Evolutionary conservation across 2,797 vertebrate species (phyloP).

Genomic region (Morelia viridis): DNA sequence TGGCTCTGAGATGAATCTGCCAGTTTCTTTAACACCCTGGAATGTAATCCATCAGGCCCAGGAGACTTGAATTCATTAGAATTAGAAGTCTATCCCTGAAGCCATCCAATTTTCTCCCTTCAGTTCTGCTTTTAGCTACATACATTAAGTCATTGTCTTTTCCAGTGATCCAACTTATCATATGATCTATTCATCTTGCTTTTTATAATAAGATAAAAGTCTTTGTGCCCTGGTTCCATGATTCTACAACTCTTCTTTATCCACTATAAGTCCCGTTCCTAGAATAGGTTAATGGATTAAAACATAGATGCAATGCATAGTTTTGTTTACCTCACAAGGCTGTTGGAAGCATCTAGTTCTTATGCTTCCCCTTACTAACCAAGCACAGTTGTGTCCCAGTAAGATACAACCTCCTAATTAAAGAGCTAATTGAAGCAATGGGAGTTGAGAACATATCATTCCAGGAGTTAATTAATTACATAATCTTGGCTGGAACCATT

Average conservation of each 20-base stretch:
- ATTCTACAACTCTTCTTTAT: neutral
- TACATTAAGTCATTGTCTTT: conserved; percentile 8
- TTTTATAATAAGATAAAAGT: neutral
- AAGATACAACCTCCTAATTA: neutral
- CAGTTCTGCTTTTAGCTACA: conserved; percentile 4
- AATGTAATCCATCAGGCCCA: too few species aligned
- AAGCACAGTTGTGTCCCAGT: neutral
- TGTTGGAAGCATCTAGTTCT: neutral
- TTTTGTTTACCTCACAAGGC: neutral
- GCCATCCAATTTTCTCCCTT: neutral
- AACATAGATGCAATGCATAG: neutral
- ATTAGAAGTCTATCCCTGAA: neutral
- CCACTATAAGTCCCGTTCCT: neutral
- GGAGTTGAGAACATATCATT: neutral
- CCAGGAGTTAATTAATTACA: neutral
- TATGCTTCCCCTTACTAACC: neutral
- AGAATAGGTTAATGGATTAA: neutral
- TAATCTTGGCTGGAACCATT: neutral
- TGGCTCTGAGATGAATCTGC: too few species aligned
- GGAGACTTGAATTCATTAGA: neutral
- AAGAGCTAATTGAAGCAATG: neutral
- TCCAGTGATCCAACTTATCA: conserved; percentile 11
- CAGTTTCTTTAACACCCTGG: too few species aligned
- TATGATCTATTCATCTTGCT: neutral
- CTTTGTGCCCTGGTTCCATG: neutral